These are phyloP conservation scores for Pteronotus mesoamericanus DNA, from an alignment of 2,797 vertebrate species.

Conservation along the genomic window DNA sequence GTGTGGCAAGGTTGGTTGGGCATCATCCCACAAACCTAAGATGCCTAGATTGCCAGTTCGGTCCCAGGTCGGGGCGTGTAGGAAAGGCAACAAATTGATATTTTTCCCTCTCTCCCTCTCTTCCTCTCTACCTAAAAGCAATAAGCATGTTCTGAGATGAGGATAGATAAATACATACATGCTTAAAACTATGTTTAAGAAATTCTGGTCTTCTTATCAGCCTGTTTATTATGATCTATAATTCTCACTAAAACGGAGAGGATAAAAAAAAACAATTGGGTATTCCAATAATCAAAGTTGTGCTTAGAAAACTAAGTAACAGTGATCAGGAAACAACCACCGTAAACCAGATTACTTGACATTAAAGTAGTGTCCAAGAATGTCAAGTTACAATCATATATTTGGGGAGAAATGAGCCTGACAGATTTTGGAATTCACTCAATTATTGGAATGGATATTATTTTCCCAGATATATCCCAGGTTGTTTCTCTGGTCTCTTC, in stretches of 20 bases:
- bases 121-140: neutral
- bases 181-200: neutral
- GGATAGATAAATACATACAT: neutral
- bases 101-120: neutral
- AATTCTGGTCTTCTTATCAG: neutral
- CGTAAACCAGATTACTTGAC: neutral
- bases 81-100: neutral
- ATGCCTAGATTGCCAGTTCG: neutral
- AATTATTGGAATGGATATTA: neutral
- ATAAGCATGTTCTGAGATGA: neutral
- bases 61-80: neutral
- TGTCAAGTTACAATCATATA: neutral
- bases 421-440: conserved; percentile 12
- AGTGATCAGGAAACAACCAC: neutral
- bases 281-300: neutral
- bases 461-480: neutral
- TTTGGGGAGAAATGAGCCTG: neutral
- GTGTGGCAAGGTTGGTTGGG: neutral
- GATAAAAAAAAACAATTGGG: neutral
- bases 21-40: neutral
- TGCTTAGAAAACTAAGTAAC: neutral
- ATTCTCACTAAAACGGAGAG: neutral
- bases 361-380: neutral
- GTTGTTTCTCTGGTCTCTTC: neutral
- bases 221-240: neutral